Evolutionary conservation across 2,113 vertebrate genomes (phyloP), one percentile per base, ranked within the genome.

Genomic region (Stegastes partitus): DNA sequence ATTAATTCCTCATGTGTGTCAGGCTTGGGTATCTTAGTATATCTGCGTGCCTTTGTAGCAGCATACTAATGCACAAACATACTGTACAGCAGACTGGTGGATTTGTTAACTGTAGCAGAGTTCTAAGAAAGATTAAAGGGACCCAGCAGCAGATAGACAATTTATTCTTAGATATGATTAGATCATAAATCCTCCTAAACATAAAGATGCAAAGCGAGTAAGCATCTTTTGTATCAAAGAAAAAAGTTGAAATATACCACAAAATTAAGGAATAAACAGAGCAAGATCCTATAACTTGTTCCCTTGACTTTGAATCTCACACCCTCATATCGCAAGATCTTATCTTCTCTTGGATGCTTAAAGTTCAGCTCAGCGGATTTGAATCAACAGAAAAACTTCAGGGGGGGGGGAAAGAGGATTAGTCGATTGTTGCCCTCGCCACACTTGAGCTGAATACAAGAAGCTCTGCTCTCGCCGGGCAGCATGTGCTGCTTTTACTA

Each of bases 361-460:
- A 91, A 88, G 87, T 90, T 88, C 82, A 85, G 81, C 87, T 75
- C 69, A 39, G 67, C 67, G 62, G 90, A 86, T 88, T 88, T 85
- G 74, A 91, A 90, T 84, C 87, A 87, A 89, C 88, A 87, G 87
- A 81, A 82, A 89, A 90, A 90, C 83, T 89, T 89, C 74, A 63
- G 81, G 73, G 81, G 76, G n/a, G 79, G 84, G 71, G 67, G 80
- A 71, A 67, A 72, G 87, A 66, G 88, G 87, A 87, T 89, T 89
- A 89, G 82, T 87, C 78, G 71, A 87, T 91, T 85, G 85, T 84
- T 87, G 78, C 73, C 65, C 65, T 75, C 6, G 31, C 83, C 65
- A 87, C 84, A 78, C 82, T 63, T 19, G 64, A 81, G 79, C 70
- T 67, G 85, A 84, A 88, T 84, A 81, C 82, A 50, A 87, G 83